Evolutionary conservation across 2,888 invertebrate genomes (phyloP).

Genomic region (Stenodera caucasica): DNA sequence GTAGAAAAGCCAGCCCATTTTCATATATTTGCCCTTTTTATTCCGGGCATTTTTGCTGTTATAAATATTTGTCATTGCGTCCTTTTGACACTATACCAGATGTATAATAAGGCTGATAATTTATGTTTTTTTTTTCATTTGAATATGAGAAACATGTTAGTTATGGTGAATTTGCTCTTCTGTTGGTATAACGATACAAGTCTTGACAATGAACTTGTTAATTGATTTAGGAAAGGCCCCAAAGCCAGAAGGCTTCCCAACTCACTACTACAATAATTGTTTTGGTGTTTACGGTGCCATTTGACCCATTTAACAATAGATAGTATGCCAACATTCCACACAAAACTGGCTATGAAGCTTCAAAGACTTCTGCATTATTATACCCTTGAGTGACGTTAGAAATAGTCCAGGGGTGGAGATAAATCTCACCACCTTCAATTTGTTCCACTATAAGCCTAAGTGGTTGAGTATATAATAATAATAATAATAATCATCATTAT

Average conservation of each 20-base stretch:
- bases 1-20: constrained; percentile 54
- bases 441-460: too few relatives aligned
- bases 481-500: not conserved
- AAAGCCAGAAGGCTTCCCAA: constrained; percentile 22
- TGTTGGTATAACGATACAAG: constrained; percentile 9
- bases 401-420: constrained; percentile 20
- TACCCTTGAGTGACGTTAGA: constrained; percentile 27
- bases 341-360: constrained; percentile 17
- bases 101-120: too few relatives aligned
- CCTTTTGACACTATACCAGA: constrained; percentile 32
- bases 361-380: constrained; percentile 26
- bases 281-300: constrained; percentile 29
- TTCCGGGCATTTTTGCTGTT: constrained; percentile 48
- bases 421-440: constrained; percentile 20
- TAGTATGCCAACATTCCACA: constrained; percentile 32
- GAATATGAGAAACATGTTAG: too few relatives aligned
- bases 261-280: constrained; percentile 26
- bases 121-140: too few relatives aligned
- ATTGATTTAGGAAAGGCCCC: constrained; percentile 27
- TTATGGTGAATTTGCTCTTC: too few relatives aligned
- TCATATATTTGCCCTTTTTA: constrained; percentile 54
- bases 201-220: constrained; percentile 27
- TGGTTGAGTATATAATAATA: too few relatives aligned
- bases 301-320: constrained; percentile 33
- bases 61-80: constrained; percentile 40